Evolutionary conservation across 92 coral and sea anemone species (phyloP), one percentile per base, ranked within the genome.

Genomic region (Anthopleura xanthogrammica): DNA sequence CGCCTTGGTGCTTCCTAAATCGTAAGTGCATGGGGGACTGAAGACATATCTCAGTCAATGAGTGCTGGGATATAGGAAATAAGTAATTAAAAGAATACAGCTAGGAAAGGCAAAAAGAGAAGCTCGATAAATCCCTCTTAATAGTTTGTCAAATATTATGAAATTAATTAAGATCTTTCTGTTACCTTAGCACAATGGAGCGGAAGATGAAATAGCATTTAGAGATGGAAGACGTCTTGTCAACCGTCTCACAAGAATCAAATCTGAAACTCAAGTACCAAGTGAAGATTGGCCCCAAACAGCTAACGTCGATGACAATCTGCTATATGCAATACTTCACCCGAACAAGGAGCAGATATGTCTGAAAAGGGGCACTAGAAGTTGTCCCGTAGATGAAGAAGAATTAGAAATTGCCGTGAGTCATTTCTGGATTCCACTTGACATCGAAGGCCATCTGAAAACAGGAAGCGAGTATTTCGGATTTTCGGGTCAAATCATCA

Each of bases 151-250:
- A 16, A 20, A 4, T 9, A 20, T 1, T 4, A 22, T 7, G 19
- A 19, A 60, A 19, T 60, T 60, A 60, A 17, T 4, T 22, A 22
- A 60, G 22, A 3, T 4, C 7, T 60, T 60, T 19, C 68, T 60
- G 24, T 2, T 60, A 60, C 29, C 24, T 20, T 20, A 60, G 68
- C 17, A 60, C 68, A 60, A 60, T 60, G 68, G 68, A 60, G 8
- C 24, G 7, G 87, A 90, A 16, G 90, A 89, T 56, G 95, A 92
- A 64, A 77, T 92, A 4, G 93, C 82, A 4, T 85, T 84, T 22
- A 79, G 95, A 81, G 82, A 82, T 17, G 93, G 91, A 10, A 75
- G 36, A 79, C 85, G 95, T 6, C 87, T 81, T 64, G 83, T 87
- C 2, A 90, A 84, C 79, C 94, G 90, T 22, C 55, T 92, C 50